Base-by-base conservation (phyloP, 37 sponge, comb jelly and placozoan species). In the Diacarnus erythraeanus region DNA sequence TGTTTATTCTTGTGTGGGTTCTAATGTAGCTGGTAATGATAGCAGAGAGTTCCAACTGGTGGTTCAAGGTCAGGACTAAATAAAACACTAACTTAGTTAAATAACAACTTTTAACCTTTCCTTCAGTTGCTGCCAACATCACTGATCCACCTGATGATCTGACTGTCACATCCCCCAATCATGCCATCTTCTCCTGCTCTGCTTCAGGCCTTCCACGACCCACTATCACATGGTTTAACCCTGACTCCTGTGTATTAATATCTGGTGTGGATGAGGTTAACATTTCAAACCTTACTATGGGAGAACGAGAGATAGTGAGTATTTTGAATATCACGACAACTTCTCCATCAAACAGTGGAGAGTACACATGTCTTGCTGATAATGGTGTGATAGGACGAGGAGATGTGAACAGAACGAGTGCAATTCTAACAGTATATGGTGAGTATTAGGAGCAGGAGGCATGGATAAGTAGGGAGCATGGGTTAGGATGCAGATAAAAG, bases 291-390 rank as follows among this genome's bases (percentile, higher is more conserved):
- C 10, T 74, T 56, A 56, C 30, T n/a, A 25, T 74, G 1, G 57
- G 57, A 38, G 87, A 40, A 33, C 74, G 81, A 41, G 42, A 75
- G 37, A 58, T 54, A 10, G 25, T 44, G 54, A 86, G 87, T 40
- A 75, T 15, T 56, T 61, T 86, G 30, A 75, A 66, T 21, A 31
- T 86, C 9, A 26, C 30, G n/a, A 17, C 39, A 31, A 42, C 75
- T 30, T 22, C 31, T 30, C 70, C 81, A 18, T 26, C 38, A 61
- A 74, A 90, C 54, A 56, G 72, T 65, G 91, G 67, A 26, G 65
- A 59, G 26, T 90, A 90, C 60, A 57, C 51, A 20, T 90, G 91
- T 85, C 66, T 63, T 18, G 86, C 91, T 71, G 42, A 33, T 36
- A 90, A 90, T 74, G 76, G 56, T 23, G 69, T 80, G 51, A 47